A percentile compares a stretch with the other conserved stretches of the same genome.
Evolutionary conservation across 2,888 invertebrate genomes (phyloP).

Genomic region (Coronaproctus castanopsis): DNA sequence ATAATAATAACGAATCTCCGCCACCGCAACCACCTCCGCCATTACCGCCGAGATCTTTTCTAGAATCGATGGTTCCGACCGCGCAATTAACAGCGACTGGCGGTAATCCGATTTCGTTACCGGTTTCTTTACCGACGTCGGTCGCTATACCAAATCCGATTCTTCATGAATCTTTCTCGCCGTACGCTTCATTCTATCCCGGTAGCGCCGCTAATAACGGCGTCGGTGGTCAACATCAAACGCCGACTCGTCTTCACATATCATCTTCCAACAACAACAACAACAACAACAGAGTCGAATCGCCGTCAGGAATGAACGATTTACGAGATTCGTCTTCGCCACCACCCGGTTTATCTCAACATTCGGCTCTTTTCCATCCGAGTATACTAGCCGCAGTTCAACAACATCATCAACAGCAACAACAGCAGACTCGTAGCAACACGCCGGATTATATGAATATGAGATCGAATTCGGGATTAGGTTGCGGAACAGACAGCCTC

Average conservation of each 20-base stretch:
- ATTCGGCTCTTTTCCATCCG: not conserved
- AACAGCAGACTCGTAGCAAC: constrained; percentile 29
- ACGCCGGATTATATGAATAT: constrained; percentile 61
- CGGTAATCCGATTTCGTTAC: constrained; percentile 49
- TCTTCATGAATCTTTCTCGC: constrained; percentile 80
- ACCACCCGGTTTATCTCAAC: not conserved
- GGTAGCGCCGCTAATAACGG: constrained; percentile 41
- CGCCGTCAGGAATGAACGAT: not conserved
- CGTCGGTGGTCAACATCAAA: constrained; percentile 53
- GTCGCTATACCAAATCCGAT: constrained; percentile 94
- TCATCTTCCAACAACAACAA: constrained; percentile 65
- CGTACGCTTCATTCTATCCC: constrained; percentile 67
- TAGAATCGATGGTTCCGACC: constrained; percentile 55
- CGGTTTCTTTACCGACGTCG: constrained; percentile 74
- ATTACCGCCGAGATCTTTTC: constrained; percentile 62
- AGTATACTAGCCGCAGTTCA: not conserved
- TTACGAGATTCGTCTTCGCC: not conserved
- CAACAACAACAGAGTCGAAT: constrained; percentile 2
- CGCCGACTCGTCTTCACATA: constrained; percentile 57
- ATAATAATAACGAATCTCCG: constrained; percentile 23
- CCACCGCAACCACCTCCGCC: constrained; percentile 66
- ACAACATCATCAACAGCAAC: constrained; percentile 3
- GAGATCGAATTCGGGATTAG: constrained; percentile 30
- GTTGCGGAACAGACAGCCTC: constrained; percentile 52
- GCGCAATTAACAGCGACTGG: constrained; percentile 55